Evolutionary conservation across 2,888 invertebrate species (phyloP).

Genomic region (Nomada ferruginata): DNA sequence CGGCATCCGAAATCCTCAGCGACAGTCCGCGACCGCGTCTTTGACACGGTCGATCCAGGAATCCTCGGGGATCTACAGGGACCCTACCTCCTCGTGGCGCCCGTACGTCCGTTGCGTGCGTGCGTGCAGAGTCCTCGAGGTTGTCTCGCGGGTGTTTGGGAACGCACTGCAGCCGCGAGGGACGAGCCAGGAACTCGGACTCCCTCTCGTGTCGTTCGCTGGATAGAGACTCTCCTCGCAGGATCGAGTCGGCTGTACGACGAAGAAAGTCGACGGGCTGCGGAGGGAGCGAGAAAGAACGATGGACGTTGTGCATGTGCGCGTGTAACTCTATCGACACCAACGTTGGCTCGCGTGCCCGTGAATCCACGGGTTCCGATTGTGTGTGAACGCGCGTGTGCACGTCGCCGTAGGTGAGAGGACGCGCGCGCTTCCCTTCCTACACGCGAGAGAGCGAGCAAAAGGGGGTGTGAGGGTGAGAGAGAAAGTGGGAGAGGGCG

Average conservation of each 20-base stretch:
- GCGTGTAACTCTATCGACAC: constrained; percentile 37
- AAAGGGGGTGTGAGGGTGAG: no score
- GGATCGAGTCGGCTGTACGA: constrained; percentile 63
- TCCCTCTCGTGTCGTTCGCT: constrained; percentile 71
- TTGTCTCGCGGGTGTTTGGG: constrained; percentile 71
- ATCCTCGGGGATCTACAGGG: constrained; percentile 22
- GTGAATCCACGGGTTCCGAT: constrained; percentile 28
- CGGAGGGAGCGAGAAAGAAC: constrained; percentile 32
- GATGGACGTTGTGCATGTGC: constrained; percentile 40
- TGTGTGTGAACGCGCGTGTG: constrained; percentile 14
- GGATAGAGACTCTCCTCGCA: constrained; percentile 65
- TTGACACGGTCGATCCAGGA: not conserved
- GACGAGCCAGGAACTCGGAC: constrained; percentile 72
- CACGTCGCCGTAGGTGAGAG: constrained; percentile 13
- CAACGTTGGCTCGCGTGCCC: constrained; percentile 29
- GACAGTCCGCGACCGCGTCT: not conserved
- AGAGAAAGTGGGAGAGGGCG: no score
- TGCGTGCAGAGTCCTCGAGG: constrained; percentile 65
- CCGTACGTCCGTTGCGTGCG: constrained; percentile 13
- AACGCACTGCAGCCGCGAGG: constrained; percentile 73
- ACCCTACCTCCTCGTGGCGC: constrained; percentile 55
- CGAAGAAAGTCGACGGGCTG: constrained; percentile 34
- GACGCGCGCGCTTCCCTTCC: constrained; percentile 38
- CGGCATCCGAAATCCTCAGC: not conserved
- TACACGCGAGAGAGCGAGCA: constrained; percentile 46